Evolutionary conservation across 2,888 invertebrate genomes (phyloP).

Genomic region (Amphipoea oculea): DNA sequence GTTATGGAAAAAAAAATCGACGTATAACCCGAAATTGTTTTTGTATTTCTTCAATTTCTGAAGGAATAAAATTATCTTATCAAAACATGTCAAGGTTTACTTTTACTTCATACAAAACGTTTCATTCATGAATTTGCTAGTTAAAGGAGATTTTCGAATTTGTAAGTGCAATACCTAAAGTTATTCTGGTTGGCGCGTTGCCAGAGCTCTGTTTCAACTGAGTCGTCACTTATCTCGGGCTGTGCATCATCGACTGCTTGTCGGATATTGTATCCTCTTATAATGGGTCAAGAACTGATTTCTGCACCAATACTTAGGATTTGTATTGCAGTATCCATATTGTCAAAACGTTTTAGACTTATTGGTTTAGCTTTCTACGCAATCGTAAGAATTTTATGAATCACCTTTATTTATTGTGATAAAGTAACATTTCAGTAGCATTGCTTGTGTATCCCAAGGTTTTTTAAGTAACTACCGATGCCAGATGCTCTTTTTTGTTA

Average conservation of each 20-base stretch:
- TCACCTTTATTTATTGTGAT: not conserved
- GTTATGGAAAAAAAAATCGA: conserved; percentile 3
- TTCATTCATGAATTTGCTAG: conserved; percentile 46
- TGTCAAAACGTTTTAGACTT: not conserved
- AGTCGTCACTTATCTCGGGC: conserved; percentile 25
- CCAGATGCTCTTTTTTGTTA: conserved; percentile 21
- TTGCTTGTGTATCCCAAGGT: not conserved
- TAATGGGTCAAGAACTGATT: conserved; percentile 5
- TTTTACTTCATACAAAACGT: conserved; percentile 24
- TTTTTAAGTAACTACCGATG: not conserved
- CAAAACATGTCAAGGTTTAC: conserved; percentile 49
- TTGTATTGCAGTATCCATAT: not conserved
- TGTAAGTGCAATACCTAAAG: conserved; percentile 15
- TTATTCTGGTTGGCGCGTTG: conserved; percentile 19
- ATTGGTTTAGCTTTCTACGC: not conserved
- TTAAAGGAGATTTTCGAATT: conserved; percentile 8
- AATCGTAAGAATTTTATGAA: not conserved
- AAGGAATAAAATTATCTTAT: conserved; percentile 45
- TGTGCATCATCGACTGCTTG: conserved; percentile 32
- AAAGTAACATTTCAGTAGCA: not conserved
- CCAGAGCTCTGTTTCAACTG: conserved; percentile 15
- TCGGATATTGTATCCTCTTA: conserved; percentile 16
- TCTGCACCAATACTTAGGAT: not conserved
- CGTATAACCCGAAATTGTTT: not conserved
- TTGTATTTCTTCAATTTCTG: conserved; percentile 5